Evolutionary conservation across 2,113 vertebrate species (phyloP), one percentile per base, ranked within the genome.

Genomic region (Cyanoderma ruficeps): DNA sequence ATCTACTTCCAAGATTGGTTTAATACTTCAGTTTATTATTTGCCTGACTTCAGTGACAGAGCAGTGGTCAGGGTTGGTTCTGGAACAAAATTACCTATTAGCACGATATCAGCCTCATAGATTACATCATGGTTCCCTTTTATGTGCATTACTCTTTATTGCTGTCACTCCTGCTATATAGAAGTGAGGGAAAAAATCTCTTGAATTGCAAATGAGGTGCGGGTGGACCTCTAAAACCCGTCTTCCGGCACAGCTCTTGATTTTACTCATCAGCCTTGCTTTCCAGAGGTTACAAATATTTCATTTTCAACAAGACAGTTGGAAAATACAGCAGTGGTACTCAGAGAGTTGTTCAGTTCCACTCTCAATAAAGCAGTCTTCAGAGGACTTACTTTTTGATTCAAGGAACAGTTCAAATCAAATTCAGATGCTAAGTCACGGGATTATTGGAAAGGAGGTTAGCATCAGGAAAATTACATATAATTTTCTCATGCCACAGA

Each of bases 121-220:
- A 91, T 57, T 79, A 92, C 27, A 27, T 37, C 49, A 85, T 13
- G 22, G 42, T 83, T 96, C 78, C 63, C 31, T 93, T 94, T 60
- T 65, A 74, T 41, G 61, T 92, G 92, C 52, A 49, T 55, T 89
- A 33, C 33, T 60, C 75, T 80, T 24, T 56, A 47, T 37, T 75
- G 65, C 83, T 78, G 47, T 67, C 95, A 89, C 44, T 93, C 67
- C 57, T 89, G 63, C 74, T 92, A 55, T 15, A 74, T 33, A 89
- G 69, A 94, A 97, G 53, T 55, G 61, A 8, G 60, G 71, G 65
- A 46, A 47, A 42, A 93, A 93, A 86, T 89, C 63, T 82, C 97
- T 92, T 91, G 83, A 97, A 97, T 93, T 93, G 92, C 96, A 98
- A 97, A 97, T 95, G 84, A 97, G 69, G 60, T 87, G 53, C 7